These are phyloP conservation scores for Macrochelys suwanniensis DNA, from an alignment of 2,797 vertebrate genomes.

Conservation along the genomic window DNA sequence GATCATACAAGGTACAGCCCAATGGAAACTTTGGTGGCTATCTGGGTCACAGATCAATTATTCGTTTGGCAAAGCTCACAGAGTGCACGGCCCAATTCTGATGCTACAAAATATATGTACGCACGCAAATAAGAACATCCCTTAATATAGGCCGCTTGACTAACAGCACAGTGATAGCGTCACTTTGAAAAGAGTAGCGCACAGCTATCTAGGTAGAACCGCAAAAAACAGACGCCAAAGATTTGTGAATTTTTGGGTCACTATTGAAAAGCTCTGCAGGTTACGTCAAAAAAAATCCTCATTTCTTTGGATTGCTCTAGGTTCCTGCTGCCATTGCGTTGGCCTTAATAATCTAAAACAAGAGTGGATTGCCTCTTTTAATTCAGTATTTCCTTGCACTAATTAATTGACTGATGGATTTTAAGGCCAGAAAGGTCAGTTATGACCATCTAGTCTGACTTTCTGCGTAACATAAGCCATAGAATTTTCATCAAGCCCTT, in stretches of 20 bases:
- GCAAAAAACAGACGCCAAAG: background rate
- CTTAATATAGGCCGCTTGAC: accelerated
- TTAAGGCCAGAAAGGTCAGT: background rate
- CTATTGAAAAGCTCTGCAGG: background rate
- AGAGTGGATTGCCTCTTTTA: background rate
- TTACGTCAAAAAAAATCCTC: background rate
- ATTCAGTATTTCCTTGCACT: conserved; percentile 13
- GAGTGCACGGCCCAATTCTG: background rate
- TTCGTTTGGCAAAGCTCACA: background rate
- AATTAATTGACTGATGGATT: background rate
- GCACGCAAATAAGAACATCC: background rate
- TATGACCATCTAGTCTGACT: background rate
- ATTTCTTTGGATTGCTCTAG: background rate
- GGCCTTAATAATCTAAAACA: conserved; percentile 27
- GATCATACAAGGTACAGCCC: background rate
- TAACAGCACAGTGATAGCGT: accelerated
- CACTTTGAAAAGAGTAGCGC: accelerated
- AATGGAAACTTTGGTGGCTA: background rate
- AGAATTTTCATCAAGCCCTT: conserved; percentile 26
- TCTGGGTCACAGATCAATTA: background rate
- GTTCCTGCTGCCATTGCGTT: background rate
- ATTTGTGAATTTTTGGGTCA: background rate
- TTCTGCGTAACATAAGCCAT: background rate
- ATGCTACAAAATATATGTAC: background rate
- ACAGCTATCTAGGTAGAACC: accelerated